These are phyloP conservation scores for Sebastes hubbsi DNA, from an alignment of 2,797 vertebrate genomes.

Conservation along the genomic window DNA sequence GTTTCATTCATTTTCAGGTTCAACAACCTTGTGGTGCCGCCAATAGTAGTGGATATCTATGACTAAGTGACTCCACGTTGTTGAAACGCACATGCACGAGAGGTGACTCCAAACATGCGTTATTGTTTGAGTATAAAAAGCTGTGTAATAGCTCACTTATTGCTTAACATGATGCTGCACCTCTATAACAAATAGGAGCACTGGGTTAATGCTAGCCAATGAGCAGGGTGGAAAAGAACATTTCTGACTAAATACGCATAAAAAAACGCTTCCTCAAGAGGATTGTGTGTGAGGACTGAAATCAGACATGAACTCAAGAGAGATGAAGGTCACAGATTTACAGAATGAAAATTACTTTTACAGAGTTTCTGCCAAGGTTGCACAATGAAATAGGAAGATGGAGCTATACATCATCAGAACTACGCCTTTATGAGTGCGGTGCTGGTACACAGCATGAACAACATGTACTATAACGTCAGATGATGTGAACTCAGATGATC, in stretches of 20 bases:
- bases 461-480: not conserved
- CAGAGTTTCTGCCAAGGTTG: not conserved
- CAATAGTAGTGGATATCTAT: conserved; percentile 23
- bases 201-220: not conserved
- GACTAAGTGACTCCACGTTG: not conserved
- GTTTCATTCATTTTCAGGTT: conserved; percentile 43
- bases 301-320: not conserved
- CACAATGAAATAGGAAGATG: not conserved
- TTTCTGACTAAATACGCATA: not conserved
- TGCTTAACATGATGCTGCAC: not conserved
- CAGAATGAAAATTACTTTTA: not conserved
- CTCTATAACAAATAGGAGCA: not conserved
- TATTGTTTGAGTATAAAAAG: not conserved
- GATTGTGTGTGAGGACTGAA: not conserved
- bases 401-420: not conserved
- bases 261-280: not conserved
- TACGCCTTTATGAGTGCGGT: not conserved
- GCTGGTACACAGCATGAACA: not conserved
- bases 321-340: not conserved
- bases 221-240: not conserved
- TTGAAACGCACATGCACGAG: not conserved
- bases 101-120: not conserved
- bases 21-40: conserved; percentile 14
- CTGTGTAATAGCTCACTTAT: not conserved
- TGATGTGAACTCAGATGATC: not conserved